Conservation (phyloP, 2,888 invertebrate genomes). For the Ecliptopera silaceata region DNA sequence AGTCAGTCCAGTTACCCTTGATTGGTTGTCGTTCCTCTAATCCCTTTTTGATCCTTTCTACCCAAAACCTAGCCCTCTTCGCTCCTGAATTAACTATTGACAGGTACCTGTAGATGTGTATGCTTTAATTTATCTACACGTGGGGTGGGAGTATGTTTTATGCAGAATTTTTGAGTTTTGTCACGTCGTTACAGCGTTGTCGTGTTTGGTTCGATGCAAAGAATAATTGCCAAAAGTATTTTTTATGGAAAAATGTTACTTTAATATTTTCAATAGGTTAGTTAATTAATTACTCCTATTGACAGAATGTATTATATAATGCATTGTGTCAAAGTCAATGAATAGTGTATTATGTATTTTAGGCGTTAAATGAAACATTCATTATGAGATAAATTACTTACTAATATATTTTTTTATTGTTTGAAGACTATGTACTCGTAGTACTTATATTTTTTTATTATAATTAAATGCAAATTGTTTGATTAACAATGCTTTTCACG, state of each 20-base stretch:
- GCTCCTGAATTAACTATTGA: slow-evolving; percentile 78
- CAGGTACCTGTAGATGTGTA: slow-evolving; percentile 72
- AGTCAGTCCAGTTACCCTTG: slow-evolving; percentile 85
- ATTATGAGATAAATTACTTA: too few relatives aligned
- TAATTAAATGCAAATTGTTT: background rate
- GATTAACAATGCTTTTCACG: slow-evolving; percentile 1
- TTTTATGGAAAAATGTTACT: too few relatives aligned
- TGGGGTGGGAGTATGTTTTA: slow-evolving; percentile 32
- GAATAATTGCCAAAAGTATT: background rate
- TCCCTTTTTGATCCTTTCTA: slow-evolving; percentile 87
- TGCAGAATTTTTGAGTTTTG: slow-evolving; percentile 29
- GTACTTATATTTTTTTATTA: too few relatives aligned
- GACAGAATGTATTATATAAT: too few relatives aligned
- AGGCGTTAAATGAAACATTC: too few relatives aligned
- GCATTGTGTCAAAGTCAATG: too few relatives aligned
- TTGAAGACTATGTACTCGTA: too few relatives aligned
- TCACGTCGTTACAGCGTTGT: slow-evolving; percentile 26
- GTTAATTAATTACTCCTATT: too few relatives aligned
- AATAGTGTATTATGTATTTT: too few relatives aligned
- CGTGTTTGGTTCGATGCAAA: background rate
- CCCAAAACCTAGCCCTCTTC: slow-evolving; percentile 83
- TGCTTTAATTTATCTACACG: slow-evolving; percentile 50
- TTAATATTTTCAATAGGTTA: too few relatives aligned
- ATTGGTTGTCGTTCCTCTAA: slow-evolving; percentile 88
- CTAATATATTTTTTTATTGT: too few relatives aligned